phyloP scores from a whole-genome alignment of 2,888 invertebrate species.

The Pachycephus smyrnensis region DNA sequence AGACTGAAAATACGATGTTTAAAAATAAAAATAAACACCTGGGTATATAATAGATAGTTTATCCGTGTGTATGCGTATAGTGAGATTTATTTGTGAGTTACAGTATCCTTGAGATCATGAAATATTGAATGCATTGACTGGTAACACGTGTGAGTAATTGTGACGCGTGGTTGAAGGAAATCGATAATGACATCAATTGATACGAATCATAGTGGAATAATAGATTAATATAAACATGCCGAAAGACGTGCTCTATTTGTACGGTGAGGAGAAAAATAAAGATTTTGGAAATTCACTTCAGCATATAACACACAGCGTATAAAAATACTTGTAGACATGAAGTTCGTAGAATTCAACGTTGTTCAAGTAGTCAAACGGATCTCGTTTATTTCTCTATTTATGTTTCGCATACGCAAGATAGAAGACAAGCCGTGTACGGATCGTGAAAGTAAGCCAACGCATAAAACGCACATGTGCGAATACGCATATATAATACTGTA shows the following conservation, averaged over 20 bases:
- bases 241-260: background rate
- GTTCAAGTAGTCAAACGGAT: background rate
- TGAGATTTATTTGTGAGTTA: slow-evolving; percentile 2
- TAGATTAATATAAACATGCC: background rate
- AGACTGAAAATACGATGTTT: background rate
- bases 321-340: background rate
- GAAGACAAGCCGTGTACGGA: background rate
- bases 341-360: background rate
- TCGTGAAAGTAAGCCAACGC: background rate
- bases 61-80: background rate
- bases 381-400: background rate
- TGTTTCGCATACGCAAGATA: background rate
- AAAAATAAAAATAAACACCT: background rate
- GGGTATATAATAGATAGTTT: background rate
- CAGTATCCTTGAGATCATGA: slow-evolving; percentile 5
- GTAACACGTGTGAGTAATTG: slow-evolving; percentile 3
- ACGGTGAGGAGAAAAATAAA: background rate
- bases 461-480: background rate
- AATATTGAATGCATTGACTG: background rate
- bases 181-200: slow-evolving; percentile 17
- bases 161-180: slow-evolving; percentile 26
- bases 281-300: background rate
- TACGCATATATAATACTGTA: background rate
- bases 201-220: slow-evolving; percentile 13
- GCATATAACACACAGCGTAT: background rate